These are phyloP conservation scores for Pemphigus obesinymphae DNA, from an alignment of 1,140 invertebrate genomes.

Conservation along the genomic window DNA sequence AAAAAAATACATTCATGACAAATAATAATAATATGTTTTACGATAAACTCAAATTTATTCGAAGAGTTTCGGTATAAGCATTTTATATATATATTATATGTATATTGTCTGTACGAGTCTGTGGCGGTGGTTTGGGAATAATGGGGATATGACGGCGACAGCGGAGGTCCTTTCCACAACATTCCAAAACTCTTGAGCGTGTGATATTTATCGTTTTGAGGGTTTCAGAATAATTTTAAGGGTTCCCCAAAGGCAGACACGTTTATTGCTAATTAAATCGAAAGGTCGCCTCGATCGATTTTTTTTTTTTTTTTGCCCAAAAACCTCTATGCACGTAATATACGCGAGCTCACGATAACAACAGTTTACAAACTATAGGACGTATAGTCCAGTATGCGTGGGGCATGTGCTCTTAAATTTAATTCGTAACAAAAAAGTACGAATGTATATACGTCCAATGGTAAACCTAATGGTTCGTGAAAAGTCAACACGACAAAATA, in stretches of 20 bases:
- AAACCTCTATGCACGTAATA: not conserved
- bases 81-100: not conserved
- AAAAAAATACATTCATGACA: not conserved
- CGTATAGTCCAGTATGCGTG: not conserved
- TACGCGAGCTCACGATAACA: not conserved
- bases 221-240: slow-evolving; percentile 36
- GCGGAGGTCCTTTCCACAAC: slow-evolving; percentile 15
- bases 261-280: slow-evolving; percentile 40
- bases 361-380: not conserved
- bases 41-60: not conserved
- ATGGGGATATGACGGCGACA: not conserved
- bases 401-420: not conserved
- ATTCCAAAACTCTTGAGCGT: slow-evolving; percentile 14
- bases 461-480: not conserved
- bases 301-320: not conserved
- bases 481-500: not conserved
- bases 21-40: not conserved
- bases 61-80: not conserved
- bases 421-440: not conserved
- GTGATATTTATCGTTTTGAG: slow-evolving; percentile 30
- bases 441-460: not conserved
- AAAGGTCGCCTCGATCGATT: slow-evolving; percentile 35
- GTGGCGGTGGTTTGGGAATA: not conserved
- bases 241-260: not conserved
- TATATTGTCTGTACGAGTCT: not conserved